Conservation (phyloP, 2,888 invertebrate genomes). For the Philaethria dido region DNA sequence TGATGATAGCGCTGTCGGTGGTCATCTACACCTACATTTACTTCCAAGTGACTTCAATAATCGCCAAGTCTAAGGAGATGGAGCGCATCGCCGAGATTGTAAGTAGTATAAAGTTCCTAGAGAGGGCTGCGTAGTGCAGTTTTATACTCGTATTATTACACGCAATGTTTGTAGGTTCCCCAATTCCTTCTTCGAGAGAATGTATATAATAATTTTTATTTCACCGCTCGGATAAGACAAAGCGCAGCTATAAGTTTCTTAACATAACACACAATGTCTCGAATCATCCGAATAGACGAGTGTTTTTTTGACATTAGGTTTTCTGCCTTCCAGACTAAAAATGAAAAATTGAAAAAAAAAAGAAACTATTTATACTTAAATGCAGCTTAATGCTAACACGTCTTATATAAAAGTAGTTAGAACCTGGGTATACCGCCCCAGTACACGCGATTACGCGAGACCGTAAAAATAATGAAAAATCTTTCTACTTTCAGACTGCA, state of each 20-base stretch:
- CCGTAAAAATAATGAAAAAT: not conserved
- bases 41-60: not conserved
- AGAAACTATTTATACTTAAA: too few relatives aligned
- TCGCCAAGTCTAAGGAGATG: not conserved
- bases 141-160: not conserved
- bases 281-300: too few relatives aligned
- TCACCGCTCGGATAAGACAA: not conserved
- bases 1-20: conserved; percentile 6
- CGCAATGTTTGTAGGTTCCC: not conserved
- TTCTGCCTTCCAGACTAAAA: too few relatives aligned
- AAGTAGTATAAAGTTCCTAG: not conserved
- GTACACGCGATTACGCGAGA: too few relatives aligned
- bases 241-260: too few relatives aligned
- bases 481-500: conserved; percentile 47
- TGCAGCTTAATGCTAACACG: too few relatives aligned
- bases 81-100: conserved; percentile 6
- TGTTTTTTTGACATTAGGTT: too few relatives aligned
- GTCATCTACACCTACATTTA: conserved; percentile 8
- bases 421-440: too few relatives aligned
- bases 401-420: too few relatives aligned
- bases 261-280: too few relatives aligned
- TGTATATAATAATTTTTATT: not conserved
- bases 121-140: not conserved
- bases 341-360: too few relatives aligned
- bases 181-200: not conserved